Conservation (phyloP, 2,113 vertebrate genomes). For the Petromus typicus region DNA sequence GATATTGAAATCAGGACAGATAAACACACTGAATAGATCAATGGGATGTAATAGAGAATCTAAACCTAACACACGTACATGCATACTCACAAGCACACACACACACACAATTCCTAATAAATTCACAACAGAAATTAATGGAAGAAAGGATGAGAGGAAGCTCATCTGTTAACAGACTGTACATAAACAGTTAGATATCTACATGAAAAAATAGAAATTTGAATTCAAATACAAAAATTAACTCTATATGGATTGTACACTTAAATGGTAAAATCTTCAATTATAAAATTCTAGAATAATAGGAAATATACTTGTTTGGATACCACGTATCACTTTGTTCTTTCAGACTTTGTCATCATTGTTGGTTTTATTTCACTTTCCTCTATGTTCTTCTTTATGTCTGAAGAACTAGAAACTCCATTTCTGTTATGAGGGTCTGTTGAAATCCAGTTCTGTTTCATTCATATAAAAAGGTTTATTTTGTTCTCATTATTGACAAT, state of each 20-base stretch:
- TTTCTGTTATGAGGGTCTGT: background rate
- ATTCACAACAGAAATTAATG: background rate
- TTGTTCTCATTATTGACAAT: conserved; percentile 12
- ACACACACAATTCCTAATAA: background rate
- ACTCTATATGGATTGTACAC: background rate
- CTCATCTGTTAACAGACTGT: background rate
- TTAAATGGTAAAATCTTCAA: conserved; percentile 12
- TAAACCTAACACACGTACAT: background rate
- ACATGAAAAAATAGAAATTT: background rate
- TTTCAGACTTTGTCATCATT: background rate
- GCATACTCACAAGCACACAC: background rate
- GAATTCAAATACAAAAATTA: background rate
- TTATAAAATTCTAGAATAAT: background rate
- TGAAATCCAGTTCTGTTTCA: conserved; percentile 20
- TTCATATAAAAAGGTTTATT: conserved; percentile 33
- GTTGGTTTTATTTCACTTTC: background rate
- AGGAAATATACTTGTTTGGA: background rate
- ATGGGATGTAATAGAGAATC: background rate
- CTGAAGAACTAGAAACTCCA: background rate
- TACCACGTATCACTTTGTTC: background rate
- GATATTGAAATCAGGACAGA: background rate
- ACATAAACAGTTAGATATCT: background rate
- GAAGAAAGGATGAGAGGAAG: background rate
- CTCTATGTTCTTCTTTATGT: background rate
- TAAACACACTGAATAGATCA: background rate